Percentiles rank a stretch among this genome's conserved stretches.
Evolutionary conservation across 2,113 vertebrate genomes (phyloP).

Genomic region (Onychorhynchus coronatus): DNA sequence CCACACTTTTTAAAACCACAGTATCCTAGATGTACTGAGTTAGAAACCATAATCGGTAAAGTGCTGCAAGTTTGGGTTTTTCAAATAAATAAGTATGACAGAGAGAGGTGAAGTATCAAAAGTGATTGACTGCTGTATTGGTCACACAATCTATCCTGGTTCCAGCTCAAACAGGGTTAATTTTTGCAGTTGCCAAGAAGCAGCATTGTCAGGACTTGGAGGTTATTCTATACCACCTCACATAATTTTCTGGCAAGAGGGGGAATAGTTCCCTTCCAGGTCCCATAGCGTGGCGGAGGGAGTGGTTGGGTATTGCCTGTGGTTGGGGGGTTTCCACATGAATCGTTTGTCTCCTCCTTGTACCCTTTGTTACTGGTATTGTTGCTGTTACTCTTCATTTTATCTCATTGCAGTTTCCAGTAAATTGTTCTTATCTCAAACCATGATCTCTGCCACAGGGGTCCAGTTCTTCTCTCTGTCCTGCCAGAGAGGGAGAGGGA

Average conservation of each 20-base stretch:
- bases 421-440: background rate
- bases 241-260: background rate
- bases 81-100: background rate
- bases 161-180: background rate
- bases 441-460: too few relatives aligned
- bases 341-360: background rate
- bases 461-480: background rate
- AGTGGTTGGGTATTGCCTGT: rapidly evolving
- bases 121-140: background rate
- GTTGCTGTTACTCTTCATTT: background rate
- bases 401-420: background rate
- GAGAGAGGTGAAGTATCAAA: background rate
- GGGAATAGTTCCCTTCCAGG: background rate
- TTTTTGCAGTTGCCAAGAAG: background rate
- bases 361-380: background rate
- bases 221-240: background rate
- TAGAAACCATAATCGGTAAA: background rate
- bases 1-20: background rate
- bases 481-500: rapidly evolving
- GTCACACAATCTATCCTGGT: background rate
- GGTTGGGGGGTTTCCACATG: background rate
- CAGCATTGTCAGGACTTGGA: background rate
- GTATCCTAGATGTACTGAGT: background rate
- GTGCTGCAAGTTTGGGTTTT: background rate
- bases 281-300: background rate